A percentile compares a stretch with the other conserved stretches of the same genome.
Evolutionary conservation across 2,113 vertebrate species (phyloP).

Genomic region (Euleptes europaea): DNA sequence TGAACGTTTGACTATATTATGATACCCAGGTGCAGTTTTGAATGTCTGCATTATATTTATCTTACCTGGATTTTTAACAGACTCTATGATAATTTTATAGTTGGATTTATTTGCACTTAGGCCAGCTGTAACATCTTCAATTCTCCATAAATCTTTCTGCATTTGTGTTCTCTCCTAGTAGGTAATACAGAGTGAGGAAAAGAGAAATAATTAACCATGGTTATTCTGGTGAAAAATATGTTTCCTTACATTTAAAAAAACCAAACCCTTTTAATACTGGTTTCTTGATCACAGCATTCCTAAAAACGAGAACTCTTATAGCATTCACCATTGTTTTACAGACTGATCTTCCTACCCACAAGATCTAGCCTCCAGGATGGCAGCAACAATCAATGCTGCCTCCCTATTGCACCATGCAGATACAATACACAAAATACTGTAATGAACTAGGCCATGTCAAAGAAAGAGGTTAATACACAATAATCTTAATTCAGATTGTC

Average conservation of each 20-base stretch:
- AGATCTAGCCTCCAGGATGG: neutral
- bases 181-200: conserved; percentile 32
- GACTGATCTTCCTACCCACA: neutral
- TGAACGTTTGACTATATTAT: neutral
- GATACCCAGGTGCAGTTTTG: neutral
- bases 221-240: neutral
- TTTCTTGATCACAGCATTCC: neutral
- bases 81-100: conserved; percentile 92
- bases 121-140: conserved; percentile 94
- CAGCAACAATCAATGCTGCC: neutral
- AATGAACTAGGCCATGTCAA: neutral
- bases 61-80: conserved; percentile 93
- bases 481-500: neutral
- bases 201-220: neutral
- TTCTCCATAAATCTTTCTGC: conserved; percentile 95
- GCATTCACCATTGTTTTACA: neutral
- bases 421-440: neutral
- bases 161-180: conserved; percentile 90
- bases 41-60: neutral
- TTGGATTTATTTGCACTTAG: conserved; percentile 94
- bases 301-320: neutral
- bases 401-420: neutral
- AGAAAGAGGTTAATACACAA: neutral
- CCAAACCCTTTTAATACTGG: neutral
- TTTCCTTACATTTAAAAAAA: neutral